Evolutionary conservation across 2,888 invertebrate genomes (phyloP), one percentile per base, ranked within the genome.

Genomic region (Elysia crispata): DNA sequence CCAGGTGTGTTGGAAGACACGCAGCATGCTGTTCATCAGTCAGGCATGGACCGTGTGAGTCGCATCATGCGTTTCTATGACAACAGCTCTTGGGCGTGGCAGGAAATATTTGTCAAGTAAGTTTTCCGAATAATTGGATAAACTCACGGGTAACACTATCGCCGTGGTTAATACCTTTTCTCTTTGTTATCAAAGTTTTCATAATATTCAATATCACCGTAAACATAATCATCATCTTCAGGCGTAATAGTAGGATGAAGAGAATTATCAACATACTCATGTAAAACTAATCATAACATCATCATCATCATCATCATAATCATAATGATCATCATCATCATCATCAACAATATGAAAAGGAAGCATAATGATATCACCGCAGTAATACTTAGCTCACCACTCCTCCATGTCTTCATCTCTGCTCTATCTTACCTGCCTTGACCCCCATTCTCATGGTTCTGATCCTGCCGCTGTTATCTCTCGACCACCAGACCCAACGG

Each of bases 51-150:
- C 25, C 67, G 83, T 49, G 97, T 97, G 92, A 98, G 96, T 92
- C 94, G 97, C 81, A 95, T 97, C 81, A 95, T 96, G 90, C 94
- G 98, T 0, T 96, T 97, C 91, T 98, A 97, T 92, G 97, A 97
- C 89, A 97, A 97, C 92, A 96, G 97, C 81, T 96, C 96, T 79
- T 98, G 98, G 98, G 93, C 98, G 76, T 98, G 98, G 98, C 95
- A 95, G 83, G 98, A 98, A 79, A 87, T 88, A 81, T 91, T 91
- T 85, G 89, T 91, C 54, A 91, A 91, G 92, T 92, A 41, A 41
- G 41, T 41, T 41, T 41, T 3, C 41, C 5, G 11, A 41, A 41
- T 41, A 41, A 11, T 41, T 41, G 3, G 41, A 41, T 11, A 11
- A 6, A 41, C n/a, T n/a, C n/a, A n/a, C n/a, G n/a, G n/a, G n/a